phyloP scores from a whole-genome alignment of 1,140 invertebrate genomes.

The Brachionus angularis region DNA sequence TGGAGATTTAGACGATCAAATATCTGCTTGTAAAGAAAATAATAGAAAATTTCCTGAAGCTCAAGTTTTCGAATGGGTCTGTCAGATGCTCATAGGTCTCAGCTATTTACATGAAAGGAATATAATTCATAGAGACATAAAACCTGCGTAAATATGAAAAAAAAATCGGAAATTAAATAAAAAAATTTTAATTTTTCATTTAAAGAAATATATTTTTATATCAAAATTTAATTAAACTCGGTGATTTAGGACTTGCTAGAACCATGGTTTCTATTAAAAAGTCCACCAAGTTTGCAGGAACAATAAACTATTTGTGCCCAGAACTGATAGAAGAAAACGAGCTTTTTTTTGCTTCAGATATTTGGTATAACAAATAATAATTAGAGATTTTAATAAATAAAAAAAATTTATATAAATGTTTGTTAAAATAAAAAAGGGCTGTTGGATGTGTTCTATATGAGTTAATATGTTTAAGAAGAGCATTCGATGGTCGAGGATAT shows the following conservation, averaged over 20 bases:
- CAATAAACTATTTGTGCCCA: constrained; percentile 13
- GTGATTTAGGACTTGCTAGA: constrained; percentile 6
- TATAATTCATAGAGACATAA: constrained; percentile 30
- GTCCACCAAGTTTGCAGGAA: constrained; percentile 21
- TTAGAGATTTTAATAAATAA: background rate
- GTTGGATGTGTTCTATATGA: constrained; percentile 29
- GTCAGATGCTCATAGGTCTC: constrained; percentile 13
- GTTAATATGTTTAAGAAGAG: constrained; percentile 12
- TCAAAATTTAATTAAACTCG: constrained; percentile 14
- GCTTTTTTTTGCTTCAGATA: constrained; percentile 20
- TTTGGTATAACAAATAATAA: constrained; percentile 32
- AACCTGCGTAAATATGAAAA: constrained; percentile 32
- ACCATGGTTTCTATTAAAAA: constrained; percentile 10
- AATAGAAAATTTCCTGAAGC: background rate
- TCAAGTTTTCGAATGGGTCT: background rate
- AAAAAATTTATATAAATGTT: background rate
- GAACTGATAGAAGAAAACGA: constrained; percentile 26
- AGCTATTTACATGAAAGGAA: constrained; percentile 15
- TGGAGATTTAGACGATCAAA: constrained; percentile 25
- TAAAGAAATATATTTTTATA: constrained; percentile 39
- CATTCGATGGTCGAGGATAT: constrained; percentile 17
- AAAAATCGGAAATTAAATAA: too few relatives aligned
- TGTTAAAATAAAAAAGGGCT: background rate
- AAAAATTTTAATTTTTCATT: too few relatives aligned
- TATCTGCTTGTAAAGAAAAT: background rate